Percentiles rank a stretch among this genome's conserved stretches.
Evolutionary conservation across 2,888 invertebrate species (phyloP).

Genomic region (Campoplex capitator): DNA sequence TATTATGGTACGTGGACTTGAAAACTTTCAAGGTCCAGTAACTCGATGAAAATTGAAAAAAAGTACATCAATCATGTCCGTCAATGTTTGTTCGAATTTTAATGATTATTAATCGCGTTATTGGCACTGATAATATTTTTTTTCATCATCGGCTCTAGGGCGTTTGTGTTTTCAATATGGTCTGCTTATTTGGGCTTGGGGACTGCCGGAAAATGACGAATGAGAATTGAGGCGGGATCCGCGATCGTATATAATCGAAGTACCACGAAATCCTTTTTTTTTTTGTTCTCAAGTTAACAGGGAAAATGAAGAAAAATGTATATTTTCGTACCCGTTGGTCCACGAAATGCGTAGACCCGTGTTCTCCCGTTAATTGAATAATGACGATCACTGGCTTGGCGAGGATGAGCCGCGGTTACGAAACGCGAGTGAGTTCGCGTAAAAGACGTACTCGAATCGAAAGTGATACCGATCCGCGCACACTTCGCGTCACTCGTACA

Average conservation of each 20-base stretch:
- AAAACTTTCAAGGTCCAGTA: background rate
- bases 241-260: background rate
- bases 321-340: slow-evolving; percentile 22
- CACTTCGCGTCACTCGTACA: slow-evolving; percentile 14
- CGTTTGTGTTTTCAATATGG: background rate
- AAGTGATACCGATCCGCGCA: slow-evolving; percentile 37
- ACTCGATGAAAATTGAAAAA: background rate
- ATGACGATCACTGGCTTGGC: slow-evolving; percentile 7
- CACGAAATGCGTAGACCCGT: slow-evolving; percentile 23
- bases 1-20: background rate
- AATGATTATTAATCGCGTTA: too few species aligned
- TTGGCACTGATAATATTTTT: background rate
- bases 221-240: background rate
- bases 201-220: background rate
- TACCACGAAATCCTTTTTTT: background rate
- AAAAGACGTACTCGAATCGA: slow-evolving; percentile 19
- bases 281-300: slow-evolving; percentile 4
- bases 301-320: slow-evolving; percentile 5
- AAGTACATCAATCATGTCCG: too few species aligned
- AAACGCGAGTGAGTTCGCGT: slow-evolving; percentile 10
- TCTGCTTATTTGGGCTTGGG: background rate
- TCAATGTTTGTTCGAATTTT: too few species aligned
- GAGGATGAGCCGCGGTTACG: slow-evolving; percentile 21
- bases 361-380: slow-evolving; percentile 14
- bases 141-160: background rate